These are phyloP conservation scores for Palythoa grandis DNA, from an alignment of 92 coral and sea anemone genomes.

Conservation along the genomic window DNA sequence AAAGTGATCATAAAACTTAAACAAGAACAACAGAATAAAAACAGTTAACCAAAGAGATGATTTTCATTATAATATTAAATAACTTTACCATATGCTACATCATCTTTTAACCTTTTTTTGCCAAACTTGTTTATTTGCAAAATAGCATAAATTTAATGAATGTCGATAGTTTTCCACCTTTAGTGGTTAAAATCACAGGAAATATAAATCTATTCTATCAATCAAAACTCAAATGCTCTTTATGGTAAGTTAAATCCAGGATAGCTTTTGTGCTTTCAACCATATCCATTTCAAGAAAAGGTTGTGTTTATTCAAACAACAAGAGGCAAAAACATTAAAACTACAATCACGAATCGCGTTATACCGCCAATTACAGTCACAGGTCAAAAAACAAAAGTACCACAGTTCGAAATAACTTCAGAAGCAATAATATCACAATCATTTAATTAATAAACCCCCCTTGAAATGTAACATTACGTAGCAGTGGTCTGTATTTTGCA, in stretches of 20 bases:
- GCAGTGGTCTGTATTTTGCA: background rate
- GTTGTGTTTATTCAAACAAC: constrained; percentile 11
- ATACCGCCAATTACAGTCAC: background rate
- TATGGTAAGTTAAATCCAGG: background rate
- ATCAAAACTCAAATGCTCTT: background rate
- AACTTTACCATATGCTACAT: background rate
- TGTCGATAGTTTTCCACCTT: background rate
- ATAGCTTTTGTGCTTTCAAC: constrained; percentile 6
- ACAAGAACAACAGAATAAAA: background rate
- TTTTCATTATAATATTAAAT: background rate
- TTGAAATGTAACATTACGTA: background rate
- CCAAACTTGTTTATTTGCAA: background rate
- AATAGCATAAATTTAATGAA: background rate
- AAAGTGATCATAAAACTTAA: background rate
- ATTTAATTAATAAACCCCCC: background rate
- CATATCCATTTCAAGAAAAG: background rate
- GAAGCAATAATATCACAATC: background rate
- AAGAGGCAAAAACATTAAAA: constrained; percentile 14
- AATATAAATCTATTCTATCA: background rate
- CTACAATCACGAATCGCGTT: background rate
- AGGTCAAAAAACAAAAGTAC: constrained; percentile 3
- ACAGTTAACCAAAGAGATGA: background rate
- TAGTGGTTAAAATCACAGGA: background rate
- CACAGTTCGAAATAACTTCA: background rate
- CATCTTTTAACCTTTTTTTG: constrained; percentile 23